Base-by-base conservation (phyloP, 2,797 vertebrate genomes). In the Micropoecilia bifurca region DNA sequence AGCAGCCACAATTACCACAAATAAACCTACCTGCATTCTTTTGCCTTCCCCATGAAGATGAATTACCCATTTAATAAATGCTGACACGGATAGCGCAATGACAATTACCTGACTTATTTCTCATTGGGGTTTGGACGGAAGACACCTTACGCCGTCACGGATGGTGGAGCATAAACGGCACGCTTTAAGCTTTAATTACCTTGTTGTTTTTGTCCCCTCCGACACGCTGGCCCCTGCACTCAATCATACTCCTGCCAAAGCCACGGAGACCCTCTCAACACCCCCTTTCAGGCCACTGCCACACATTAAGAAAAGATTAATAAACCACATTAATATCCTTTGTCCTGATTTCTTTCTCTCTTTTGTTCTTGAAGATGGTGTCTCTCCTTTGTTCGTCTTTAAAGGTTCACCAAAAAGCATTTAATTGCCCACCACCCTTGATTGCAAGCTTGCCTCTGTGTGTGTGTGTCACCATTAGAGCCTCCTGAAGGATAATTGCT, bases 71-170 rank as follows among this genome's bases (percentile, higher is more conserved):
- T 95, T 96, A 95, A 96, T 96, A 93, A 93, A 94, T 94, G 91
- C 94, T 91, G 96, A 96, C 95, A 93, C 73, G 87, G 92, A 90
- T 87, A 86, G 93, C 89, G 83, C 94, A 95, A 95, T 96, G 95
- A 96, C 95, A 96, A 96, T 96, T 96, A 96, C 95, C 96, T 96
- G 95, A 93, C 94, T 95, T 92, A 95, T 95, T 96, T 94, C 95
- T 93, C 93, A 95, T 95, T 91, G 87, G 78, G 86, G 61, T 48
- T 6, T 79, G 83, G 91, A 93, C 90, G 85, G 92, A 91, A 92
- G 94, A 94, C 94, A 96, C 94, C 95, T 95, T 94, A 88, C 89
- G 84, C 93, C 81, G 94, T 95, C 95, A 96, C 87, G 95, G 93
- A 93, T 93, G 93, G 94, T 88, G 20, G 93, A 93, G 90, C 94